phyloP scores from a whole-genome alignment of 2,888 invertebrate species.

The Troilus luridus region DNA sequence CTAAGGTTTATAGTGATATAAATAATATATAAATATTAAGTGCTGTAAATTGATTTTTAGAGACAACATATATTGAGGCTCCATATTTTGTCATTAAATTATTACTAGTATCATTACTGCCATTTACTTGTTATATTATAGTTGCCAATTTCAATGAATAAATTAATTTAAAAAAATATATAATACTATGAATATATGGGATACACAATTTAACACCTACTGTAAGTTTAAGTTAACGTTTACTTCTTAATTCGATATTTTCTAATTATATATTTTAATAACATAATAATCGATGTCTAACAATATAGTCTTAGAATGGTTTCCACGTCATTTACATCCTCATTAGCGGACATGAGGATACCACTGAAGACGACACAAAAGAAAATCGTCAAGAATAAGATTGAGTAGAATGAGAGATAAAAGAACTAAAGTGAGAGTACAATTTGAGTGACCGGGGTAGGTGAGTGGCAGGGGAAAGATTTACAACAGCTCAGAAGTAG shows the following conservation, averaged over 20 bases:
- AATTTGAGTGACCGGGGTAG: not conserved
- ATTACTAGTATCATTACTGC: no score
- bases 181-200: no score
- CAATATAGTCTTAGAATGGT: not conserved
- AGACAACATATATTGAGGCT: no score
- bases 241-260: not conserved
- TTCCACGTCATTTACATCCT: not conserved
- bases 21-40: no score
- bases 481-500: not conserved
- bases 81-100: no score
- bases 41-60: no score
- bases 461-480: conserved; percentile 42
- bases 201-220: no score
- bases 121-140: no score
- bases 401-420: conserved; percentile 43
- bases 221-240: no score
- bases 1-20: no score
- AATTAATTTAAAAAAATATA: no score
- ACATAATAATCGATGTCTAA: not conserved
- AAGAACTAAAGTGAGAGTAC: conserved; percentile 21
- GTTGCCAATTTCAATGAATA: no score
- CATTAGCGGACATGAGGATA: not conserved
- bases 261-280: not conserved
- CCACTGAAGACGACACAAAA: not conserved
- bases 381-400: not conserved